Conservation (phyloP, 2,797 vertebrate genomes). For the Channallabes apus region DNA sequence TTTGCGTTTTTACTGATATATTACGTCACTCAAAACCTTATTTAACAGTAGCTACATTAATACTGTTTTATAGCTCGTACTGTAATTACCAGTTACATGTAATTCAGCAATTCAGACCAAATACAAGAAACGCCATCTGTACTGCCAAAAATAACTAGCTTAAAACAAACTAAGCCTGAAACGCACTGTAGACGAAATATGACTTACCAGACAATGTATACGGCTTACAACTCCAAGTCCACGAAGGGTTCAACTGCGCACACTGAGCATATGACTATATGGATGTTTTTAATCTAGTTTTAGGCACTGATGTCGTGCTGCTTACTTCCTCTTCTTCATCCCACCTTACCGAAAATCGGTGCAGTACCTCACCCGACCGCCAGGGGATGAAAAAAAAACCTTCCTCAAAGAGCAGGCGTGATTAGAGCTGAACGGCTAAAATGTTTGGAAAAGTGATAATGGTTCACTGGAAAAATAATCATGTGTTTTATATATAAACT, state of each 20-base stretch:
- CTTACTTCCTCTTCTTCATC: constrained; percentile 15
- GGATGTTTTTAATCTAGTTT: not conserved
- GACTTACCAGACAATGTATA: not conserved
- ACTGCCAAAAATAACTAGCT: not conserved
- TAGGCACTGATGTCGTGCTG: not conserved
- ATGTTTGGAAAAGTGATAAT: not conserved
- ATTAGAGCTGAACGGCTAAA: too few relatives aligned
- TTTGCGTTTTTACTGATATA: not conserved
- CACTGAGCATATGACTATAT: not conserved
- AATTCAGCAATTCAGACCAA: not conserved
- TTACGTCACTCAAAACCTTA: not conserved
- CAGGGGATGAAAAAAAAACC: not conserved
- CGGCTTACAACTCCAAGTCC: not conserved
- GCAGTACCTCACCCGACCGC: not conserved
- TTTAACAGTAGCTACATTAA: not conserved
- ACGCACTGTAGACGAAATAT: not conserved
- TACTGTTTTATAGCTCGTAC: not conserved
- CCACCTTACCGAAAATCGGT: not conserved
- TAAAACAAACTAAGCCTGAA: not conserved
- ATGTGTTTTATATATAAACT: not conserved
- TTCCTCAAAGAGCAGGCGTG: not conserved
- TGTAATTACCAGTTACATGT: not conserved
- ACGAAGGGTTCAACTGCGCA: not conserved
- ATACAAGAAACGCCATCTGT: not conserved
- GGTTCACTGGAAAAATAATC: not conserved